A percentile compares a stretch with the other conserved stretches of the same genome.
Conservation (phyloP, 2,888 invertebrate genomes). For the Oeneis ivallda region DNA sequence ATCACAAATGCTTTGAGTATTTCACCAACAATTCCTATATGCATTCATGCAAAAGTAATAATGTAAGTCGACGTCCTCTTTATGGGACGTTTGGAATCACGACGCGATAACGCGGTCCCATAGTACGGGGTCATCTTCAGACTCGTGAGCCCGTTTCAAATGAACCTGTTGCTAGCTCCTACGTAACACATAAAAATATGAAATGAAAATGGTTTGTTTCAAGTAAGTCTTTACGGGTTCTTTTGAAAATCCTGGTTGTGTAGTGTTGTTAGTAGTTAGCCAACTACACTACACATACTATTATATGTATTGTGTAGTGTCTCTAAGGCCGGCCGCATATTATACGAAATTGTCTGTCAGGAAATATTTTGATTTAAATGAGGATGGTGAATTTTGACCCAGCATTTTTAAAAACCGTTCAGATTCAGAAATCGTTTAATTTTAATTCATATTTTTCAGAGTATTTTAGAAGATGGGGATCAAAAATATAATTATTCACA, state of each 20-base stretch:
- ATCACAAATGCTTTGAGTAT: background rate
- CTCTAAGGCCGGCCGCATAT: too few relatives aligned
- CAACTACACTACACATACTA: too few relatives aligned
- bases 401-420: too few relatives aligned
- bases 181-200: background rate
- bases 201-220: background rate
- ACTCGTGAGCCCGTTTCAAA: slow-evolving; percentile 18
- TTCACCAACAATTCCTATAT: too few relatives aligned
- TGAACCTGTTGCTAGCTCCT: slow-evolving; percentile 31
- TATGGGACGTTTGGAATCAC: slow-evolving; percentile 25
- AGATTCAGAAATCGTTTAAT: too few relatives aligned
- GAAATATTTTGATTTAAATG: too few relatives aligned
- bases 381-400: too few relatives aligned
- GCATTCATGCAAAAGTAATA: slow-evolving; percentile 14
- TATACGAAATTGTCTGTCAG: too few relatives aligned
- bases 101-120: slow-evolving; percentile 15
- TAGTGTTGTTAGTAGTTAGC: background rate
- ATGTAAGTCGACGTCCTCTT: slow-evolving; percentile 25
- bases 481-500: too few relatives aligned
- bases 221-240: background rate
- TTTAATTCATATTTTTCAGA: too few relatives aligned
- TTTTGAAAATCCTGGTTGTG: background rate
- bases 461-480: too few relatives aligned
- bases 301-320: too few relatives aligned
- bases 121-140: slow-evolving; percentile 28